Evolutionary conservation across 2,888 invertebrate genomes (phyloP).

Genomic region (Sarcophaga rosellei): DNA sequence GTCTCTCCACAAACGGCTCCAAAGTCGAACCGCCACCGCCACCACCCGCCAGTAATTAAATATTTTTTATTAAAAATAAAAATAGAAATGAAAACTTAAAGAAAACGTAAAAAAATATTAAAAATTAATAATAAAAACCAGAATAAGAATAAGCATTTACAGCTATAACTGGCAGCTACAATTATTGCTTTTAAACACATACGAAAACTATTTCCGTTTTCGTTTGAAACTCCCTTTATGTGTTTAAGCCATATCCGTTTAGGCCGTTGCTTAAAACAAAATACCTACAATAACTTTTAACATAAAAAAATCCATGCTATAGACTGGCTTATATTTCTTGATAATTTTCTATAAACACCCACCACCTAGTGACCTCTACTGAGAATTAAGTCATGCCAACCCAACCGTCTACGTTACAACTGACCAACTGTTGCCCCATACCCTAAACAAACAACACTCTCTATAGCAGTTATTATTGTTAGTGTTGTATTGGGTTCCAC

Average conservation of each 20-base stretch:
- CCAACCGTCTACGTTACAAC: not conserved
- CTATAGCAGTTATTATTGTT: not conserved
- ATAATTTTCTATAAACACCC: constrained; percentile 65
- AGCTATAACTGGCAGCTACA: constrained; percentile 26
- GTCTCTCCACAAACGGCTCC: not conserved
- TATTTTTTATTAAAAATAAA: constrained; percentile 43
- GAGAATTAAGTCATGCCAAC: constrained; percentile 51
- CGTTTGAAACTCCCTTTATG: not conserved
- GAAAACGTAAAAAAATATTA: constrained; percentile 21
- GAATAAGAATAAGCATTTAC: constrained; percentile 46
- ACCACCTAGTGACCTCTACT: constrained; percentile 73
- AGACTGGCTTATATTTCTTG: constrained; percentile 25
- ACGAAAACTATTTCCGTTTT: constrained; percentile 64
- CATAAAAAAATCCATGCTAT: constrained; percentile 31
- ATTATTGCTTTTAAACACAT: constrained; percentile 42
- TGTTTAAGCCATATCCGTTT: constrained; percentile 66
- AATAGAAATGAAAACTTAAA: constrained; percentile 50
- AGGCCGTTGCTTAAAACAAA: constrained; percentile 30
- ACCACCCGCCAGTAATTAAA: constrained; percentile 52
- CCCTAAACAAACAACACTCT: too few relatives aligned
- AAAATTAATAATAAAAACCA: constrained; percentile 53
- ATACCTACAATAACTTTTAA: constrained; percentile 24
- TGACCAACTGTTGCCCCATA: constrained; percentile 4
- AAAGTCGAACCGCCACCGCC: not conserved
- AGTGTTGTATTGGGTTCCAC: not conserved